Conservation (phyloP, 2,113 vertebrate species). For the Hippopotamus amphibius region DNA sequence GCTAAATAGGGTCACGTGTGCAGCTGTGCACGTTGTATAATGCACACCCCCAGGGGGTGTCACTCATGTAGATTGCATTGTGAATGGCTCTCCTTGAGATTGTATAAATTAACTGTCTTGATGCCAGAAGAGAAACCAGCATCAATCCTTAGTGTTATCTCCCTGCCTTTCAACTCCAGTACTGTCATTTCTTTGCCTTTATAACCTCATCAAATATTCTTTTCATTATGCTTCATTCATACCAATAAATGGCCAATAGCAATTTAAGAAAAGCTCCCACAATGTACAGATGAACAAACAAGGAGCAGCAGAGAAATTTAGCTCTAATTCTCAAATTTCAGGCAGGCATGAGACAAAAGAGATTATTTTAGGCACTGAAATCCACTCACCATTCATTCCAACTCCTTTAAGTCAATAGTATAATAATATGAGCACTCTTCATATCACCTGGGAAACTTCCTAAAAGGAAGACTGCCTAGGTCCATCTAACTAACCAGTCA, state of each 20-base stretch:
- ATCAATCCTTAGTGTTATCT: background rate
- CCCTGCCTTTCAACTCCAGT: background rate
- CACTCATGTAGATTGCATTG: no score
- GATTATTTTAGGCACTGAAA: background rate
- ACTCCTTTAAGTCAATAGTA: background rate
- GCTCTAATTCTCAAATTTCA: background rate
- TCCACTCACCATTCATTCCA: background rate
- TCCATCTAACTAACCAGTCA: background rate
- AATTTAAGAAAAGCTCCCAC: background rate
- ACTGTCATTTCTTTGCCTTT: background rate
- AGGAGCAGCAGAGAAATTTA: background rate
- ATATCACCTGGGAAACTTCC: background rate
- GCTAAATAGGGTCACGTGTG: background rate
- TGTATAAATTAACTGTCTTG: background rate
- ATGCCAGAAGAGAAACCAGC: background rate
- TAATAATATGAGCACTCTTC: background rate
- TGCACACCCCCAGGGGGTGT: background rate
- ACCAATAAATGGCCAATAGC: background rate
- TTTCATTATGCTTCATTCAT: background rate
- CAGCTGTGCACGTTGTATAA: accelerated
- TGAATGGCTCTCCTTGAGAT: background rate
- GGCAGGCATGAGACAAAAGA: background rate
- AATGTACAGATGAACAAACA: background rate
- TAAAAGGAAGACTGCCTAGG: background rate
- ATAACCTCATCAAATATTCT: background rate